These are phyloP conservation scores for Danio jaintianensis DNA, from an alignment of 2,797 vertebrate species.

Conservation along the genomic window DNA sequence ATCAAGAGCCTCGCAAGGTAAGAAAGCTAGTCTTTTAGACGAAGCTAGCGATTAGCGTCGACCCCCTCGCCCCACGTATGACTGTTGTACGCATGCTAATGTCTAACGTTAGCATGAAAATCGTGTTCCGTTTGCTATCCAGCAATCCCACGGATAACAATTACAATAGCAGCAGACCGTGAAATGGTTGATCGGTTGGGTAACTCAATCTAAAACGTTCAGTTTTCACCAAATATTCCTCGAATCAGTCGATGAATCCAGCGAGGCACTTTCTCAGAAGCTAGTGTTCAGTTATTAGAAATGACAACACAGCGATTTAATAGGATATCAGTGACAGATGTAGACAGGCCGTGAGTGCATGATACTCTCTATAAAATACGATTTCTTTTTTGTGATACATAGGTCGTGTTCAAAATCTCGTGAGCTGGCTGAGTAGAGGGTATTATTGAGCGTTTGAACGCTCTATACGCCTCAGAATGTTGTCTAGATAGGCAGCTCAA, in stretches of 20 bases:
- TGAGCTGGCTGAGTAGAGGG: not conserved
- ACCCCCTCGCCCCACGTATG: not conserved
- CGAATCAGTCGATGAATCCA: not conserved
- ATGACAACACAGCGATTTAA: conserved; percentile 51
- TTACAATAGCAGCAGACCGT: conserved; percentile 2
- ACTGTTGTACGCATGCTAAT: not conserved
- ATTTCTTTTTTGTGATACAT: not conserved
- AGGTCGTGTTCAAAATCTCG: not conserved
- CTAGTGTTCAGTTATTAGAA: conserved; percentile 7
- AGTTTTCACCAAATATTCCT: not conserved
- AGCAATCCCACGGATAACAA: conserved; percentile 21
- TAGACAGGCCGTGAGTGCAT: conserved; percentile 42
- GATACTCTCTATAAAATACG: not conserved
- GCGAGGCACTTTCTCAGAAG: conserved; percentile 1
- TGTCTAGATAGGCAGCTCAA: conserved; percentile 4
- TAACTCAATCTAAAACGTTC: no score
- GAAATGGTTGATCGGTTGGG: not conserved
- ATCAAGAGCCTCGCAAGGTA: conserved; percentile 89
- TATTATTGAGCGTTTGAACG: not conserved
- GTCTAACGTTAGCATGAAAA: not conserved
- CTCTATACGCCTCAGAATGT: not conserved
- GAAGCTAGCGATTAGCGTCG: not conserved
- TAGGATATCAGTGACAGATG: conserved; percentile 34
- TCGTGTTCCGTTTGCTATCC: not conserved
- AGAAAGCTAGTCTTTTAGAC: conserved; percentile 12